These are phyloP conservation scores for Scophthalmus maximus DNA, from an alignment of 2,113 vertebrate species.

Conservation along the genomic window DNA sequence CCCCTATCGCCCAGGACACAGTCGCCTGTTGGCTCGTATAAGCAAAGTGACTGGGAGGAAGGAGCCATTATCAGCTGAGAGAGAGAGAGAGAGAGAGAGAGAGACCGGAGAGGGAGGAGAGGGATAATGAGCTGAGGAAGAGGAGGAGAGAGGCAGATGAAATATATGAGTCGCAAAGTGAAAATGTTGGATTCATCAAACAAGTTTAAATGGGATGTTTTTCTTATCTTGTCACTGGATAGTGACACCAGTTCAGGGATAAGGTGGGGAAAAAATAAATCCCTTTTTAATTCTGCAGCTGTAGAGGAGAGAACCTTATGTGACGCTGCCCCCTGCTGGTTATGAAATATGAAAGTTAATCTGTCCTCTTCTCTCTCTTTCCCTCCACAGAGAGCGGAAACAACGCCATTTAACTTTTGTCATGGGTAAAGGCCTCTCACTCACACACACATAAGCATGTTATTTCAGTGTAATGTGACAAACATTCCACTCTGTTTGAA, in stretches of 20 bases:
- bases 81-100: constrained; percentile 10
- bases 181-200: constrained; percentile 30
- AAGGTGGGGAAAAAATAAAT: not conserved
- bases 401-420: constrained; percentile 73
- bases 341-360: not conserved
- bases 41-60: constrained; percentile 42
- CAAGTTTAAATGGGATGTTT: constrained; percentile 40
- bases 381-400: constrained; percentile 77
- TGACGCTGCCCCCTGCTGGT: constrained; percentile 66
- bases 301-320: not conserved
- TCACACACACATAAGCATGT: constrained; percentile 48
- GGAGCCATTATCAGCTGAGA: constrained; percentile 44
- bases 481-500: too few relatives aligned
- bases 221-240: constrained; percentile 25
- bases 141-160: constrained; percentile 16
- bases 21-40: constrained; percentile 46
- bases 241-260: constrained; percentile 36
- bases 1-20: constrained; percentile 61
- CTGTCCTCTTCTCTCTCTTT: not conserved
- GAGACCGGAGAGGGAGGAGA: constrained; percentile 20
- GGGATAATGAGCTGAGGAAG: constrained; percentile 30
- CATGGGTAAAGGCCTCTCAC: constrained; percentile 14
- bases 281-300: constrained; percentile 4
- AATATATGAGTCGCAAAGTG: constrained; percentile 32
- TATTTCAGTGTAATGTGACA: not conserved